Percentiles rank a stretch among this genome's conserved stretches.
These are phyloP conservation scores for Sus cebifrons DNA, from an alignment of 2,797 vertebrate genomes.

Conservation along the genomic window DNA sequence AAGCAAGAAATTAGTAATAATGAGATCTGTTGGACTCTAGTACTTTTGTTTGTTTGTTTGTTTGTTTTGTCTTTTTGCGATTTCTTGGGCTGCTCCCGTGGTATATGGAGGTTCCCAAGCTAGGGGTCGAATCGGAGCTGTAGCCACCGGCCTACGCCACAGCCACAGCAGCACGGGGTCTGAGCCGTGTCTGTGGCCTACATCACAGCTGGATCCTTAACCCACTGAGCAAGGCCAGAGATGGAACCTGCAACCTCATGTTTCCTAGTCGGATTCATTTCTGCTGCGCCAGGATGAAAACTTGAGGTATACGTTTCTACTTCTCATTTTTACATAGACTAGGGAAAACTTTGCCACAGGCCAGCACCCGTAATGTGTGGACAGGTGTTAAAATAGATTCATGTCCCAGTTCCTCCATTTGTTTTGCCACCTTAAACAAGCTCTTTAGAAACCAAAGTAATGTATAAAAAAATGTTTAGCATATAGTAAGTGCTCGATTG, in stretches of 20 bases:
- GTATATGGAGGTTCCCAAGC: no score
- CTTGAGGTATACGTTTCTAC: not conserved
- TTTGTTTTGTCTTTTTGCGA: no score
- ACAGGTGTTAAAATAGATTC: not conserved
- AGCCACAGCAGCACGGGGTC: no score
- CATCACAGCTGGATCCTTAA: no score
- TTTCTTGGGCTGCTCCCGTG: no score
- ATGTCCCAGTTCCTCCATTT: not conserved
- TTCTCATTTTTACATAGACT: not conserved
- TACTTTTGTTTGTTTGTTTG: not conserved
- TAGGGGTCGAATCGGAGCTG: no score
- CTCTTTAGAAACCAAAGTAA: not conserved
- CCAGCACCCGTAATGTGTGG: not conserved
- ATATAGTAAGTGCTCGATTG: not conserved
- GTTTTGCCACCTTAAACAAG: not conserved
- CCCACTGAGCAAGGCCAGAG: no score
- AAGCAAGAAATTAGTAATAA: constrained; percentile 2
- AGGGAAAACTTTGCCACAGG: not conserved
- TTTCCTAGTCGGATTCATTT: no score
- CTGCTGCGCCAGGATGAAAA: no score
- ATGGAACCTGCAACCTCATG: no score
- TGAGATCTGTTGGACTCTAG: constrained; percentile 23
- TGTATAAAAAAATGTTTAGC: not conserved
- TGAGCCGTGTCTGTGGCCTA: no score
- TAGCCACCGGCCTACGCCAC: no score